Conservation (phyloP, 2,113 vertebrate species). For the Reinhardtius hippoglossoides region DNA sequence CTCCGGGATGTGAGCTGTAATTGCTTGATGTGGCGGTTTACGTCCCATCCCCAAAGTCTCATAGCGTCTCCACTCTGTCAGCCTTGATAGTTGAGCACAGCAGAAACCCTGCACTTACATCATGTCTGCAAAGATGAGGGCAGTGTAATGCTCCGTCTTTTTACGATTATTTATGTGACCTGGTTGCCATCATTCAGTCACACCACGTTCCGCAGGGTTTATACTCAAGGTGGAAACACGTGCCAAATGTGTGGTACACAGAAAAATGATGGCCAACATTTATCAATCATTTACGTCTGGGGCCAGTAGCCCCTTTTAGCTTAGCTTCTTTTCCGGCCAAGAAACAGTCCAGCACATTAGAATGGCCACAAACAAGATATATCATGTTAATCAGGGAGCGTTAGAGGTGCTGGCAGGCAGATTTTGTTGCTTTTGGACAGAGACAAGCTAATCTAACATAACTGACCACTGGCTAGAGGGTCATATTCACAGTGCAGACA, state of each 20-base stretch:
- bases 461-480: not conserved
- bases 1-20: conserved; percentile 15
- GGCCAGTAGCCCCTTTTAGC: not conserved
- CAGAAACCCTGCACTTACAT: not conserved
- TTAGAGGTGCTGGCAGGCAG: too few species aligned
- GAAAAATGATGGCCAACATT: not conserved
- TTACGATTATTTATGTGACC: not conserved
- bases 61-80: not conserved
- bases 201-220: not conserved
- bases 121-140: conserved; percentile 3
- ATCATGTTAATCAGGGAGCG: not conserved
- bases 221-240: not conserved
- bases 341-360: not conserved
- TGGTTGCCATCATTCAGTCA: not conserved
- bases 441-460: too few species aligned
- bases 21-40: conserved; percentile 18
- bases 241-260: not conserved
- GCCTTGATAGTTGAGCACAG: not conserved
- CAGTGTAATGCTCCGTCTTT: not conserved
- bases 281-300: not conserved
- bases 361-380: not conserved
- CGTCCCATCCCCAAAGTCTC: conserved; percentile 18
- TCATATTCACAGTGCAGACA: not conserved
- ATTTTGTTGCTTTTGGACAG: too few species aligned
- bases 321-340: not conserved